phyloP scores from a whole-genome alignment of 2,797 vertebrate genomes.

The Parauchenoglanis ngamensis region DNA sequence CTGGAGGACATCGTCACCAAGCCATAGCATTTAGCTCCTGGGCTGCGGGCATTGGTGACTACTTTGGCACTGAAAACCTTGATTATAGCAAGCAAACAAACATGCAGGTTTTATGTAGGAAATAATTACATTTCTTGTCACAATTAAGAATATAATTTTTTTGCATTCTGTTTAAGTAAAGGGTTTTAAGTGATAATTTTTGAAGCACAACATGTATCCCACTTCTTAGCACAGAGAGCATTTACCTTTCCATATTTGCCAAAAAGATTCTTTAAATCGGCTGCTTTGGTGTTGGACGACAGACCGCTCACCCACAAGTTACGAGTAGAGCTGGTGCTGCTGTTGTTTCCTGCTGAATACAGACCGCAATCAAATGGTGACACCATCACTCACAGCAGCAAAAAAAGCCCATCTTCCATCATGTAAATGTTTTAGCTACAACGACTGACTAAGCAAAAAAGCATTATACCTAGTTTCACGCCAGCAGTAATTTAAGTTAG shows the following conservation, averaged over 20 bases:
- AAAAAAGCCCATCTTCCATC: neutral
- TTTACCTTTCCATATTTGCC: constrained; percentile 98
- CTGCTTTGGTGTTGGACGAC: constrained; percentile 97
- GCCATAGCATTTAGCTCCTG: constrained; percentile 95
- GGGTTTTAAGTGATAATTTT: neutral
- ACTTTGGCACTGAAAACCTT: constrained; percentile 97
- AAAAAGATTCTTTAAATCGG: constrained; percentile 97
- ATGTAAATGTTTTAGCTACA: neutral
- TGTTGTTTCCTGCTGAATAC: constrained; percentile 75
- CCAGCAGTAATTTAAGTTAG: neutral
- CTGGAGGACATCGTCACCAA: constrained; percentile 96
- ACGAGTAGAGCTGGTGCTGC: constrained; percentile 85
- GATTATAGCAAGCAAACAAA: constrained; percentile 1
- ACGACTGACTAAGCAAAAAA: neutral
- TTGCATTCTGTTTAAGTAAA: too few species aligned
- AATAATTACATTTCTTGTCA: neutral
- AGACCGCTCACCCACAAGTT: constrained; percentile 98
- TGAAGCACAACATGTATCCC: neutral
- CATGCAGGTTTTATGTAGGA: neutral
- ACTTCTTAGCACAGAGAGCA: neutral
- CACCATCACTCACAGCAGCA: neutral
- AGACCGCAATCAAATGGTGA: neutral
- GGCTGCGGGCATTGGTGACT: constrained; percentile 96
- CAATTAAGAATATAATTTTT: neutral
- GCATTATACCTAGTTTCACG: too few species aligned